phyloP scores from a whole-genome alignment of 2,888 invertebrate species.

The Amiota minor region DNA sequence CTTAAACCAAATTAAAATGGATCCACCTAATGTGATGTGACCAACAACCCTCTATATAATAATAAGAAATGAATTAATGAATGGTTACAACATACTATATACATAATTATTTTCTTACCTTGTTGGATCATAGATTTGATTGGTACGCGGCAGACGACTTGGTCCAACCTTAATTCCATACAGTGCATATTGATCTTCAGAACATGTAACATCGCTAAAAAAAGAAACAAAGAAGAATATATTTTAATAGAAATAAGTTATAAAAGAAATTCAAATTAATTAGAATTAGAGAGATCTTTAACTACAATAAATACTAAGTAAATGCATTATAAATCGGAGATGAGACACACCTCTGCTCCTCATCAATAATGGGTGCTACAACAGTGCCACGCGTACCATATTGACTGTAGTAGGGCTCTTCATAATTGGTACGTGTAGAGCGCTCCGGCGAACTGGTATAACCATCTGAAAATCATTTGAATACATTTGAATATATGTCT shows the following conservation, averaged over 20 bases:
- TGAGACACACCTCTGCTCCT: slow-evolving; percentile 79
- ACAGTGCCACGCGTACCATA: slow-evolving; percentile 80
- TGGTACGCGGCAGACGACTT: slow-evolving; percentile 75
- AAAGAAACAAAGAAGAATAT: not conserved
- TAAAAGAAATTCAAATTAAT: not conserved
- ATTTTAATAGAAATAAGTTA: no score
- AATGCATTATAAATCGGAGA: not conserved
- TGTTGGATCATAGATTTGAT: slow-evolving; percentile 74
- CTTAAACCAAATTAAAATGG: no score
- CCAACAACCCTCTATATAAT: no score
- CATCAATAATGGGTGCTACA: slow-evolving; percentile 93
- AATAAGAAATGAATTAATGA: no score
- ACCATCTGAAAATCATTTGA: slow-evolving; percentile 76
- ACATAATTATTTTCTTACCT: slow-evolving; percentile 60
- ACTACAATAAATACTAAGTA: no score
- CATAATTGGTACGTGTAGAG: slow-evolving; percentile 82
- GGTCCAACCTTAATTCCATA: slow-evolving; percentile 80
- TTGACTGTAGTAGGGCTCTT: slow-evolving; percentile 90
- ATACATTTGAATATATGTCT: not conserved
- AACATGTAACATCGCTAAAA: slow-evolving; percentile 79
- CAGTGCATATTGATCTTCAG: slow-evolving; percentile 82
- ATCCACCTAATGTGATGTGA: no score
- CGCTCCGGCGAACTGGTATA: slow-evolving; percentile 93
- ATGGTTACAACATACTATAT: no score
- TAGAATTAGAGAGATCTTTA: no score